Evolutionary conservation across 2,888 invertebrate genomes (phyloP).

Genomic region (Drosophila affinis): DNA sequence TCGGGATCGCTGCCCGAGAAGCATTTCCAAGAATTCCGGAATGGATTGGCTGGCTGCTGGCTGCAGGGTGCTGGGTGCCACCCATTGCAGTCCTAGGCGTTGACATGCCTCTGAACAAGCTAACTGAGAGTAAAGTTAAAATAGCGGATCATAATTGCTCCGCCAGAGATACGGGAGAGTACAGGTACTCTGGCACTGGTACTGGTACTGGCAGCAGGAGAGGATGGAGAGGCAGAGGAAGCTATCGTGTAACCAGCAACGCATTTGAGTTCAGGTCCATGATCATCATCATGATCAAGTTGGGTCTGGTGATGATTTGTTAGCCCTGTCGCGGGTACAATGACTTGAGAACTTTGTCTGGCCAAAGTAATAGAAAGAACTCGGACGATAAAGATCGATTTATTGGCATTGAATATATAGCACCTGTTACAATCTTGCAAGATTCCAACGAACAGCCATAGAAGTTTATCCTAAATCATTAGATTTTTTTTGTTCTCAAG

Average conservation of each 20-base stretch:
- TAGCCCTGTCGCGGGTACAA: constrained; percentile 3
- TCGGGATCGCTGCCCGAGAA: constrained; percentile 2
- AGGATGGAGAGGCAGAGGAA: neutral
- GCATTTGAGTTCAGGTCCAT: constrained; percentile 15
- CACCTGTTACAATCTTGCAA: too few species aligned
- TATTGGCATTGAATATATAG: too few species aligned
- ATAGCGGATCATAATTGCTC: constrained; percentile 72
- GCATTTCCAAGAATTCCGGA: constrained; percentile 37
- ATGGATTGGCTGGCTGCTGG: neutral
- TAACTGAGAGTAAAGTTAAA: constrained; percentile 22
- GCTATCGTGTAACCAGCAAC: constrained; percentile 16
- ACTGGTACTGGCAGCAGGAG: constrained; percentile 3
- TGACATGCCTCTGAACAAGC: constrained; percentile 43
- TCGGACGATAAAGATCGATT: neutral
- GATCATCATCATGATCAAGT: constrained; percentile 26
- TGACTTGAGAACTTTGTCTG: constrained; percentile 1
- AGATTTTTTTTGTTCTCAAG: too few species aligned
- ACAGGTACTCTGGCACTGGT: neutral
- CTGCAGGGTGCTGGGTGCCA: neutral
- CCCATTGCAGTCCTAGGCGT: constrained; percentile 42
- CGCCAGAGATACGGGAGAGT: constrained; percentile 7
- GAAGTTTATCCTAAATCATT: too few species aligned
- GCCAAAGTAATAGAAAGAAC: neutral
- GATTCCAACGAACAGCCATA: too few species aligned
- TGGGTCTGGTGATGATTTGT: constrained; percentile 22